A percentile compares a stretch with the other conserved stretches of the same genome.
These are phyloP conservation scores for Clarias laeviceps DNA, from an alignment of 2,797 vertebrate genomes.

Conservation along the genomic window DNA sequence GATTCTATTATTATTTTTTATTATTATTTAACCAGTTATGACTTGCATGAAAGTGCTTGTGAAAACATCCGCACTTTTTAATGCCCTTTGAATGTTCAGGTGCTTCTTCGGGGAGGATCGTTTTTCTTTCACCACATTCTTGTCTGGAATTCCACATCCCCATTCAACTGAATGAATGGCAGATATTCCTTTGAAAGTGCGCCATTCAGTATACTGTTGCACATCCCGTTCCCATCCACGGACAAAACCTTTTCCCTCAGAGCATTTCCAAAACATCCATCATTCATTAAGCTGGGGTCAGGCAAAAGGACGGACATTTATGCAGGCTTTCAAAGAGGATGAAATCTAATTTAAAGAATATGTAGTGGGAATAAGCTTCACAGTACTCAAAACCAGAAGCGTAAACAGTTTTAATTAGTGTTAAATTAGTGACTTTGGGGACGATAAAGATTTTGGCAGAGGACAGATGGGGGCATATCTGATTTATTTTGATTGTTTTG, in stretches of 20 bases:
- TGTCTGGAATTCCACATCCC: conserved; percentile 26
- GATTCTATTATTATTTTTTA: neutral
- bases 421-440: conserved; percentile 1
- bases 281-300: conserved; percentile 54
- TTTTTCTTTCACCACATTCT: conserved; percentile 32
- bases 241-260: conserved; percentile 50
- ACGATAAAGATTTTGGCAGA: conserved; percentile 4
- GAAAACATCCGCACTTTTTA: conserved; percentile 21
- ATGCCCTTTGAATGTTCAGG: conserved; percentile 14
- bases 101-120: conserved; percentile 24
- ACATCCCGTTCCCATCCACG: conserved; percentile 37
- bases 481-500: conserved; percentile 23
- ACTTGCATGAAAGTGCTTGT: conserved; percentile 31
- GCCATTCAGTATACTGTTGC: conserved; percentile 8
- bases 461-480: neutral
- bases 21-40: neutral
- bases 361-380: neutral
- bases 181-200: conserved; percentile 45
- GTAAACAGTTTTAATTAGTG: neutral
- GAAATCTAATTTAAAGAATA: neutral
- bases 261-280: conserved; percentile 39
- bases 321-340: neutral
- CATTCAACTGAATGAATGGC: conserved; percentile 29
- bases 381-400: neutral
- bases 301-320: neutral